Base-by-base conservation (phyloP, 2,797 vertebrate genomes). In the Salmo trutta region DNA sequence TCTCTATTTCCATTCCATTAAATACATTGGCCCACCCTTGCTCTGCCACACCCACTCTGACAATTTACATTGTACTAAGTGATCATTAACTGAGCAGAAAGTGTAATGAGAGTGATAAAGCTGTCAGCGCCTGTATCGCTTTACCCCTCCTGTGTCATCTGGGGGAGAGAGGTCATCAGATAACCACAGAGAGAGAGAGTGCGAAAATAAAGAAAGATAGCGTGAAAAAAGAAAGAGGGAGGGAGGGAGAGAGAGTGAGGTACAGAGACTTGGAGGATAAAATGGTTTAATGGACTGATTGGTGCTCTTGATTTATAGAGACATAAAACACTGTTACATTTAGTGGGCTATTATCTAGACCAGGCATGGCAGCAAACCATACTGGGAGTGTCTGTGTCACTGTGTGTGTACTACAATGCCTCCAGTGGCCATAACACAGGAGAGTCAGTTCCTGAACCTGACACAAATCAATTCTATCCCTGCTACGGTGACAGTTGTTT, bases 241-340 rank as follows among this genome's bases (percentile, higher is more conserved):
- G 65, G 29, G 17, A 68, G 31, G 5, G 12, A 69, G 31, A 69
- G 17, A 33, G 91, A 77, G 87, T 90, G 84, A 85, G 82, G 85
- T 19, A 19, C 33, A 29, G 59, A n/a, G 31, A 31, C 54, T 59
- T 33, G 41, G 41, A 47, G 10, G 41, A 47, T 47, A 4, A 76
- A 31, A 82, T 83, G 83, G 76, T 86, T 82, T 87, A 84, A 88
- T 91, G 83, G 84, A 73, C 83, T 87, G 86, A 87, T 96, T 95
- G 94, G 91, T 89, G 91, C 92, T 95, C 93, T 95, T 94, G 94
- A 92, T 94, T 93, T 94, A 92, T 93, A 92, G 41, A 94, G 89
- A 90, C 87, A 89, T 89, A 92, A 93, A 86, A 80, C 75, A 71
- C 27, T 82, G 74, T 52, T 82, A 10, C 2, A 41, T 41, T 41